Conservation (phyloP, 2,113 vertebrate species). For the Zeus faber region DNA sequence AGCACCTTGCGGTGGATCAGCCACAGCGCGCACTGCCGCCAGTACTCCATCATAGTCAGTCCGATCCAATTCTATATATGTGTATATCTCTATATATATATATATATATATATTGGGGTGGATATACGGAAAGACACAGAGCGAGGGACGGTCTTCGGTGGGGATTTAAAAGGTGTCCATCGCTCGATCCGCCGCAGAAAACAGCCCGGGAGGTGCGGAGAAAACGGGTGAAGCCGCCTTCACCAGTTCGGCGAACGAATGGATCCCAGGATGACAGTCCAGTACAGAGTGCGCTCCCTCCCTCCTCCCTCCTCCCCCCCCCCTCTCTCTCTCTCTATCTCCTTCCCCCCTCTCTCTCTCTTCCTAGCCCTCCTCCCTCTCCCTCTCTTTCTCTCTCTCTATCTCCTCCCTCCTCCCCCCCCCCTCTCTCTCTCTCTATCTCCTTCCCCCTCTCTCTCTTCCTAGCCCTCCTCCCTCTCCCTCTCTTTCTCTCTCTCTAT, state of each 20-base stretch:
- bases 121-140: background rate
- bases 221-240: background rate
- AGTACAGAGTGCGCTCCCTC: too few species aligned
- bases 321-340: slow-evolving; percentile 34
- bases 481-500: too few species aligned
- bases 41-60: slow-evolving; percentile 84
- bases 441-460: slow-evolving; percentile 17
- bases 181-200: too few species aligned
- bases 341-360: slow-evolving; percentile 41
- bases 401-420: slow-evolving; percentile 36
- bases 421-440: slow-evolving; percentile 26
- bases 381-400: slow-evolving; percentile 28
- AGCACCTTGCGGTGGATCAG: slow-evolving; percentile 93
- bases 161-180: too few species aligned
- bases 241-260: background rate
- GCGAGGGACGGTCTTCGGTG: too few species aligned
- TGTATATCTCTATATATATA: background rate
- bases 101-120: background rate
- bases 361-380: slow-evolving; percentile 18
- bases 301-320: slow-evolving; percentile 27
- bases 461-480: too few species aligned
- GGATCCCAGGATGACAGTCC: slow-evolving; percentile 49
- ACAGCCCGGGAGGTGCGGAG: background rate
- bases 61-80: background rate
- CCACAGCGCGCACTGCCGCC: slow-evolving; percentile 94